Evolutionary conservation across 2,797 vertebrate species (phyloP).

Genomic region (Valencia hispanica): DNA sequence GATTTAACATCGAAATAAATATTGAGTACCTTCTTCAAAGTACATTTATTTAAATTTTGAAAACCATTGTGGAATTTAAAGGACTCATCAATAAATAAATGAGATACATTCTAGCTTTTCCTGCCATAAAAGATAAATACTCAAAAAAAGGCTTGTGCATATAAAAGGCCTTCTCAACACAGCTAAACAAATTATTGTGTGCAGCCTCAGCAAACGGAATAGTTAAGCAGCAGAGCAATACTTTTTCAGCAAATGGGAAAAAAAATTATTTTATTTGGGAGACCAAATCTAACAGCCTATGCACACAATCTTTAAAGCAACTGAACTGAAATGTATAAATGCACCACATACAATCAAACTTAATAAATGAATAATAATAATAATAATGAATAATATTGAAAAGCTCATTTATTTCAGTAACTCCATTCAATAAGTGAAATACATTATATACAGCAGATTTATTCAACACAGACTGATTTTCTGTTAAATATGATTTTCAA

Average conservation of each 20-base stretch:
- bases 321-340: neutral
- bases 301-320: neutral
- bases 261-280: too few relatives aligned
- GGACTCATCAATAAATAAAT: neutral
- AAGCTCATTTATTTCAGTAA: neutral
- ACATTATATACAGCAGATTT: neutral
- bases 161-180: too few relatives aligned
- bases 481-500: neutral
- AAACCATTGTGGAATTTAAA: neutral
- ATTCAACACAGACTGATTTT: neutral
- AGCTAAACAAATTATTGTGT: slow-evolving; percentile 13
- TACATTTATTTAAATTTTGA: neutral
- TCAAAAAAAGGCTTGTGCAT: too few relatives aligned
- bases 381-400: neutral
- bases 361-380: too few relatives aligned
- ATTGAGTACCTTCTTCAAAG: neutral
- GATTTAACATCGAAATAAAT: neutral
- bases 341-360: neutral
- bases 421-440: neutral
- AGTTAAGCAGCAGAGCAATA: neutral
- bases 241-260: slow-evolving; percentile 4
- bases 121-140: neutral
- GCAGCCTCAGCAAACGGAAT: slow-evolving; percentile 4
- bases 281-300: neutral
- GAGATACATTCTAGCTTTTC: slow-evolving; percentile 8